These are phyloP conservation scores for Coleophora flavipennella DNA, from an alignment of 2,888 invertebrate species.

Conservation along the genomic window DNA sequence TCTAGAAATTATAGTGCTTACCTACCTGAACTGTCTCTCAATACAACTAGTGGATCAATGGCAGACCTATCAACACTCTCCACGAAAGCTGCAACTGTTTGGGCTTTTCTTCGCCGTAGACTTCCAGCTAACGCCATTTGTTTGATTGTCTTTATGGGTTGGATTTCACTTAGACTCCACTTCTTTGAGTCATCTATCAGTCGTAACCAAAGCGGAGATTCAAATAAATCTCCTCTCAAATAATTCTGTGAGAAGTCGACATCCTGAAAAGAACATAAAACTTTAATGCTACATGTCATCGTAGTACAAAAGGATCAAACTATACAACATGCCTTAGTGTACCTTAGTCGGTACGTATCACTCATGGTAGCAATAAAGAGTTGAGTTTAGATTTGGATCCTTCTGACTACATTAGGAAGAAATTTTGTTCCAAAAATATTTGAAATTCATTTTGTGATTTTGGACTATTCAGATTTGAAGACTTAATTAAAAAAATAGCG, in stretches of 20 bases:
- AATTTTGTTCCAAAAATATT: too few relatives aligned
- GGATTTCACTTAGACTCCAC: constrained; percentile 36
- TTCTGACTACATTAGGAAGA: too few relatives aligned
- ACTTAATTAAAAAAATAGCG: too few relatives aligned
- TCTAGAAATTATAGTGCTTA: neutral
- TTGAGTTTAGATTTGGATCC: too few relatives aligned
- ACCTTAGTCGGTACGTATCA: too few relatives aligned
- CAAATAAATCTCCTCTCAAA: constrained; percentile 42
- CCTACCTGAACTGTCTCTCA: constrained; percentile 53
- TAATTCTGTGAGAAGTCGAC: constrained; percentile 47
- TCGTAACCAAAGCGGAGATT: constrained; percentile 48
- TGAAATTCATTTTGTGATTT: too few relatives aligned
- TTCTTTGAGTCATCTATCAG: constrained; percentile 36
- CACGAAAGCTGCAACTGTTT: constrained; percentile 49
- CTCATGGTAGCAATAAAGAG: too few relatives aligned
- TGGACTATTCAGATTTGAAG: too few relatives aligned
- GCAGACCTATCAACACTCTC: constrained; percentile 58
- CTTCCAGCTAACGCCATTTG: constrained; percentile 45
- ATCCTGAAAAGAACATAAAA: constrained; percentile 46
- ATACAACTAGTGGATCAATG: constrained; percentile 49
- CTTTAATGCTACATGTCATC: too few relatives aligned
- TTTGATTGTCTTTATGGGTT: constrained; percentile 50
- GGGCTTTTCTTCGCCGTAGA: constrained; percentile 46
- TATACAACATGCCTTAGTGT: neutral
- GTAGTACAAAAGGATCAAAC: too few relatives aligned